A percentile compares a stretch with the other conserved stretches of the same genome.
Conservation (phyloP, 2,888 invertebrate species). For the Erynnis tages region DNA sequence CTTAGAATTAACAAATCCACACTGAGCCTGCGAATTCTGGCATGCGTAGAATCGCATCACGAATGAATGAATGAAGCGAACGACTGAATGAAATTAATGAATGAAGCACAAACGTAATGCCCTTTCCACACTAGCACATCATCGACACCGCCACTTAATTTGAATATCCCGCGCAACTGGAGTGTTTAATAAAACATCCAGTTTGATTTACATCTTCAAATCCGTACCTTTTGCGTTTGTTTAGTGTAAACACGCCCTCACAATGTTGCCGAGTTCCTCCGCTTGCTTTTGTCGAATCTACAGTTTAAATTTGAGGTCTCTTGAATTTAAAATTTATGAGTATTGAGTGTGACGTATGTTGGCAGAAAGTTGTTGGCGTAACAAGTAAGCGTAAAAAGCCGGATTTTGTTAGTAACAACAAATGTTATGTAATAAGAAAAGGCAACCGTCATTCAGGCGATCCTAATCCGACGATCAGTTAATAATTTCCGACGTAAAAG, state of each 20-base stretch:
- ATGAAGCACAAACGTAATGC: conserved; percentile 29
- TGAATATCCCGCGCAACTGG: conserved; percentile 72
- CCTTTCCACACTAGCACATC: conserved; percentile 46
- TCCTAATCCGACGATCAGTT: no score
- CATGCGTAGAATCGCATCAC: no score
- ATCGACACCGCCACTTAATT: conserved; percentile 73
- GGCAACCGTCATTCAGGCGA: no score
- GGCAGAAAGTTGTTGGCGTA: no score
- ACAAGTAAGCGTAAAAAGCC: no score
- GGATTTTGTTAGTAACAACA: no score
- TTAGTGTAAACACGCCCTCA: conserved; percentile 71
- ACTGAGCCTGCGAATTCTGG: no score
- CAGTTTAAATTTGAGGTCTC: conserved; percentile 50
- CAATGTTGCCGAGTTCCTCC: conserved; percentile 38
- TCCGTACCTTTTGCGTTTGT: conserved; percentile 74
- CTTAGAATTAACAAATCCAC: no score
- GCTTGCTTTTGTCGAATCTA: conserved; percentile 39
- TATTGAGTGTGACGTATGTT: no score
- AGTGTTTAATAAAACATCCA: conserved; percentile 80
- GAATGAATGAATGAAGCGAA: no score
- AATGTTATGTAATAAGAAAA: no score
- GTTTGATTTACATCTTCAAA: conserved; percentile 78
- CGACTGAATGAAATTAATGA: background rate
- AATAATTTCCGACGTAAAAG: no score
- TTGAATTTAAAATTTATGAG: background rate